Evolutionary conservation across 1,140 invertebrate species (phyloP).

Genomic region (Marisa cornuarietis): DNA sequence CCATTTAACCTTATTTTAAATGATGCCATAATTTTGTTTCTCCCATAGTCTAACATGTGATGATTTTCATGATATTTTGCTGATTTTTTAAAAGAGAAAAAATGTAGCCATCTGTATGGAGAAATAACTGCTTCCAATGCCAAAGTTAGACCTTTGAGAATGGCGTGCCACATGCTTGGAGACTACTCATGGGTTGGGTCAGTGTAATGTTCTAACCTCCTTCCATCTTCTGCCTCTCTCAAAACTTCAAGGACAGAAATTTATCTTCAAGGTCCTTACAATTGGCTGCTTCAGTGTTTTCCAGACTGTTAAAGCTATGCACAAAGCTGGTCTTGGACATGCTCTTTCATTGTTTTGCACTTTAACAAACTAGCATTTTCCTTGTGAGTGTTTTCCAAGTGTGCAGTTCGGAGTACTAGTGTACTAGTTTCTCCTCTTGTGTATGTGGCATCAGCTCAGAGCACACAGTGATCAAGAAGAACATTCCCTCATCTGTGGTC

Average conservation of each 20-base stretch:
- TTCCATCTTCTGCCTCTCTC: not conserved
- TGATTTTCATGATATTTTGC: not conserved
- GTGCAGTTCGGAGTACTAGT: too few species aligned
- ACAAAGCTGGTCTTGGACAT: conserved; percentile 12
- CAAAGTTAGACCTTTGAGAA: not conserved
- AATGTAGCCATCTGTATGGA: not conserved
- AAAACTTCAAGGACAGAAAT: not conserved
- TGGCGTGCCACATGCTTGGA: not conserved
- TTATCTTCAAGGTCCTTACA: too few species aligned
- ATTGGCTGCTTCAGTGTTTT: conserved; percentile 1
- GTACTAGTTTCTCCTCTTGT: too few species aligned
- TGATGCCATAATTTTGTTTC: not conserved
- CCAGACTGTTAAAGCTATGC: conserved; percentile 16
- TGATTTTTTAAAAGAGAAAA: not conserved
- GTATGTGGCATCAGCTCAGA: too few species aligned
- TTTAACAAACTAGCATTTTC: too few species aligned
- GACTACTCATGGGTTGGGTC: not conserved
- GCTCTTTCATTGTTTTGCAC: not conserved
- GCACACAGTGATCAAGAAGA: too few species aligned
- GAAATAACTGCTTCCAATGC: not conserved
- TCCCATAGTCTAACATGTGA: not conserved
- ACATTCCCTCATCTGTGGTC: too few species aligned
- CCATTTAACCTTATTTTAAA: conserved; percentile 1
- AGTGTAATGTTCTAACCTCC: not conserved
- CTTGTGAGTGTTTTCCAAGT: too few species aligned